phyloP scores from a whole-genome alignment of 1,140 invertebrate genomes.

The Formica selysi region DNA sequence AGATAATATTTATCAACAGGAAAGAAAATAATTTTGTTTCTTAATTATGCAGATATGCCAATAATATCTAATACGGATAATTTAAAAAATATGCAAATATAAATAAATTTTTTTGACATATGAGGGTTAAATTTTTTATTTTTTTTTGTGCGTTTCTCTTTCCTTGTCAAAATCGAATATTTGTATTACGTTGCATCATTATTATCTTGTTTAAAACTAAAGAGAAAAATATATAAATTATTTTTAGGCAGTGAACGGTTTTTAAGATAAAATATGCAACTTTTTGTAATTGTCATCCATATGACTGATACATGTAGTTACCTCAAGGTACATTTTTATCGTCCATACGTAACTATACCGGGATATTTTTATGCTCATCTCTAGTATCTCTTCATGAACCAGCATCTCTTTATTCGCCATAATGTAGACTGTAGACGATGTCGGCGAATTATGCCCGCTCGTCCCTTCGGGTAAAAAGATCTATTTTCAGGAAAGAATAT shows the following conservation, averaged over 20 bases:
- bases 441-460: conserved; percentile 33
- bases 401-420: conserved; percentile 11
- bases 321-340: neutral
- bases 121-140: too few relatives aligned
- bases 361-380: conserved; percentile 31
- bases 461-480: conserved; percentile 36
- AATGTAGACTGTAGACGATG: conserved; percentile 43
- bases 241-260: neutral
- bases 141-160: neutral
- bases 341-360: neutral
- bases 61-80: neutral
- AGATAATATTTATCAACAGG: neutral
- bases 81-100: neutral
- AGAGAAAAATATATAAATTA: conserved; percentile 6
- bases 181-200: neutral
- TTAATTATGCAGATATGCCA: neutral
- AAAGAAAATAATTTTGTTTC: conserved; percentile 1
- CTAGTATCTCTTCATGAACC: neutral
- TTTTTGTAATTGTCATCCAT: conserved; percentile 27
- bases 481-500: conserved; percentile 45
- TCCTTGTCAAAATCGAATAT: neutral
- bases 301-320: conserved; percentile 5
- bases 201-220: neutral
- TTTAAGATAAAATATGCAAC: conserved; percentile 1
- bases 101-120: neutral